Conservation (phyloP, 2,113 vertebrate genomes). For the Strigops habroptila region DNA sequence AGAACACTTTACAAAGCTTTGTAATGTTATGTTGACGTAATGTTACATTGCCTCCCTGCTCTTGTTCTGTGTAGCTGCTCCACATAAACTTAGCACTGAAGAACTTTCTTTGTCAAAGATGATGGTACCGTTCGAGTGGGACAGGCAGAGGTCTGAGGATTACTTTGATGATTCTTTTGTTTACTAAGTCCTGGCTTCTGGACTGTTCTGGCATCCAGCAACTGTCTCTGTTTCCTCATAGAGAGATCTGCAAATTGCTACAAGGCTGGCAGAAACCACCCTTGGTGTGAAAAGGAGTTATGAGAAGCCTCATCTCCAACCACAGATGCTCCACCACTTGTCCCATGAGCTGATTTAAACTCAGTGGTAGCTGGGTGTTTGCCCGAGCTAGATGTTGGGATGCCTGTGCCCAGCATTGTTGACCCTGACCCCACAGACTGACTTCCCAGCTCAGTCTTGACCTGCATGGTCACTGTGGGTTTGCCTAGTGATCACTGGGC, state of each 20-base stretch:
- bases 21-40: not conserved
- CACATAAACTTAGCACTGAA: not conserved
- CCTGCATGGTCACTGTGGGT: not conserved
- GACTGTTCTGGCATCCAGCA: not conserved
- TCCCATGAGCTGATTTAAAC: not conserved
- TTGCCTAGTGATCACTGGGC: not conserved
- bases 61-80: not conserved
- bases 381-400: not conserved
- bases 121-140: not conserved
- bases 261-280: too few species aligned
- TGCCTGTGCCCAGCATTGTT: not conserved
- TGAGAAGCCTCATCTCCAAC: not conserved
- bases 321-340: not conserved
- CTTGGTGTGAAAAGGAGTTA: not conserved
- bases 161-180: not conserved
- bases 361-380: not conserved
- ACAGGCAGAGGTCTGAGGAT: not conserved
- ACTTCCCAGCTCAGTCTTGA: not conserved
- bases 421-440: not conserved
- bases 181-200: not conserved
- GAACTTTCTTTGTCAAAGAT: not conserved
- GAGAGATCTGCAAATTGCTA: not conserved
- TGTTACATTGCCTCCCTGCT: not conserved
- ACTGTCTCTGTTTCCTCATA: not conserved
- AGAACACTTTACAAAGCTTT: not conserved